phyloP scores from a whole-genome alignment of 2,888 invertebrate species.

The Pollenia angustigena region DNA sequence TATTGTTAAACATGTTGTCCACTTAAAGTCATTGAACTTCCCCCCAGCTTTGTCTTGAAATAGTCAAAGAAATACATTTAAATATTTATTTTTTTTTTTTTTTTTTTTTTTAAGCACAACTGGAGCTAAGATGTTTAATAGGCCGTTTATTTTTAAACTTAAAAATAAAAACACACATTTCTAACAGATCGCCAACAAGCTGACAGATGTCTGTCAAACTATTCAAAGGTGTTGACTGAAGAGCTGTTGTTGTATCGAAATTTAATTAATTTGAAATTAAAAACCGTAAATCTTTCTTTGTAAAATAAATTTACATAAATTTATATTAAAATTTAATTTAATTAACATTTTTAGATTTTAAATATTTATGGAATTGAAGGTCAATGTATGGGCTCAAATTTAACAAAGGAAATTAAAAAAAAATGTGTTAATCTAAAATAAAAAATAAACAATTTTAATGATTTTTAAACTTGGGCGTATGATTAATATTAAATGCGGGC shows the following conservation, averaged over 20 bases:
- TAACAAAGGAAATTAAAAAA: no score
- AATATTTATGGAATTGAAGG: no score
- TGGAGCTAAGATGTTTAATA: slow-evolving; percentile 13
- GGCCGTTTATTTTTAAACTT: not conserved
- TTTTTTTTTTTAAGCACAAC: not conserved
- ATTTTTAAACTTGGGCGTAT: no score
- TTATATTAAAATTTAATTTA: no score
- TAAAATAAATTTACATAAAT: not conserved
- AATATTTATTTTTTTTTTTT: not conserved
- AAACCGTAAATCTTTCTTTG: slow-evolving; percentile 32
- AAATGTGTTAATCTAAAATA: no score
- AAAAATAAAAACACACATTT: not conserved
- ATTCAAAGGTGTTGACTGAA: slow-evolving; percentile 4
- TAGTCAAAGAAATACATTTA: not conserved
- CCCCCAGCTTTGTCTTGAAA: not conserved
- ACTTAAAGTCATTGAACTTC: slow-evolving; percentile 56
- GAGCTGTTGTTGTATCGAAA: slow-evolving; percentile 8
- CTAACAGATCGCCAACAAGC: not conserved
- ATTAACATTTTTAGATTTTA: no score
- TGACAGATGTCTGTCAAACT: slow-evolving; percentile 1
- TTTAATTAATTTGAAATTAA: slow-evolving; percentile 37
- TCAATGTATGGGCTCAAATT: no score
- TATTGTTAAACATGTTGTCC: slow-evolving; percentile 35
- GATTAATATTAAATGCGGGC: no score
- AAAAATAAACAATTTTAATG: no score